phyloP scores from a whole-genome alignment of 2,113 vertebrate species.

The Blennius ocellaris region DNA sequence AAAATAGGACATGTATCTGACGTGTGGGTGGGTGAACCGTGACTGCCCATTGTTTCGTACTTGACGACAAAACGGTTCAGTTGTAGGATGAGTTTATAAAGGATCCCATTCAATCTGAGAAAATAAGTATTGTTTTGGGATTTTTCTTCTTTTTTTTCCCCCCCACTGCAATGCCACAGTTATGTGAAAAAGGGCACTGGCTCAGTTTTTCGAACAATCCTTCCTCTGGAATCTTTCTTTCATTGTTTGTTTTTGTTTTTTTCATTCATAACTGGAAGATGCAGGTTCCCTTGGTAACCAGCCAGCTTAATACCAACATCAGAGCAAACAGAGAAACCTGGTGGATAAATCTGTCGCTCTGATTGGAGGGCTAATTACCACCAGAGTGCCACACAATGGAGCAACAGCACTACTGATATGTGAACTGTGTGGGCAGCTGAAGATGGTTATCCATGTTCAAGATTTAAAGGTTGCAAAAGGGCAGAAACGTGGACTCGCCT shows the following conservation, averaged over 20 bases:
- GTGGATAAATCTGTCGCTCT: slow-evolving; percentile 11
- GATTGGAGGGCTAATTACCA: slow-evolving; percentile 48
- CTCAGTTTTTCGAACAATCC: neutral
- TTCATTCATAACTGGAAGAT: neutral
- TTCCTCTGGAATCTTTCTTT: neutral
- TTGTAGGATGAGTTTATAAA: neutral
- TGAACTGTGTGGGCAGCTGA: slow-evolving; percentile 31
- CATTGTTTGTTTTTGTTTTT: slow-evolving; percentile 12
- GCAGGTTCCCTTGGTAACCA: slow-evolving; percentile 10
- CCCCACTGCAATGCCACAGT: neutral
- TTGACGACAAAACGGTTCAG: neutral
- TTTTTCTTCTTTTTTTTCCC: too few species aligned
- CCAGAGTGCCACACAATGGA: slow-evolving; percentile 34
- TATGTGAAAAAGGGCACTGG: neutral
- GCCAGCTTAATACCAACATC: neutral
- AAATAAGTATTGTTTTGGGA: neutral
- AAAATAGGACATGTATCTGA: neutral
- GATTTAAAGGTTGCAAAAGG: slow-evolving; percentile 76
- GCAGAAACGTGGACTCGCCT: slow-evolving; percentile 44
- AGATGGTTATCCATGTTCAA: slow-evolving; percentile 52
- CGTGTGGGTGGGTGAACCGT: neutral
- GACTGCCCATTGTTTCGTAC: neutral
- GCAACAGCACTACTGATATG: slow-evolving; percentile 14
- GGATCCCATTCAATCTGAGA: neutral
- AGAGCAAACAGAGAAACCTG: neutral